Evolutionary conservation across 2,888 invertebrate species (phyloP).

Genomic region (Pachydiplax longipennis): DNA sequence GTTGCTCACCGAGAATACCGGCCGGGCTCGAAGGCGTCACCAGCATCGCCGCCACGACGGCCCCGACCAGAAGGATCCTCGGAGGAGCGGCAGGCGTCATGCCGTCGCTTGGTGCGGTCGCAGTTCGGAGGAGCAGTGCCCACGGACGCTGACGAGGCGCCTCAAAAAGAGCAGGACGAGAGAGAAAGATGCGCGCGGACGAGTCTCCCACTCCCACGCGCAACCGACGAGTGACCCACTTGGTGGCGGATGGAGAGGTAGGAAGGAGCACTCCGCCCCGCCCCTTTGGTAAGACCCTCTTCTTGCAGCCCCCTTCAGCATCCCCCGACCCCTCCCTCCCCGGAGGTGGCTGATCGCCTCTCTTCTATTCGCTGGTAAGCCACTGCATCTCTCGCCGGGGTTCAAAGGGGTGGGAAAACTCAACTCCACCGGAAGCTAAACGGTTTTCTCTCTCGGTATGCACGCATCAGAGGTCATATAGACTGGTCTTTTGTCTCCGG

Average conservation of each 20-base stretch:
- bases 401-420: not conserved
- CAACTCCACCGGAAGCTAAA: not conserved
- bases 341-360: not conserved
- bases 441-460: not conserved
- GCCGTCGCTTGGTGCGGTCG: not conserved
- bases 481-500: not conserved
- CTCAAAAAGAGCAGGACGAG: not conserved
- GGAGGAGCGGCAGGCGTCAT: not conserved
- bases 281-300: not conserved
- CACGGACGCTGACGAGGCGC: not conserved
- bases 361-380: not conserved
- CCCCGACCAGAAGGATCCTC: slow-evolving; percentile 51
- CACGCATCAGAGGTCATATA: not conserved
- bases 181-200: not conserved
- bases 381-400: not conserved
- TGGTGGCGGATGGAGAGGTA: slow-evolving; percentile 3
- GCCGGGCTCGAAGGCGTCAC: slow-evolving; percentile 55
- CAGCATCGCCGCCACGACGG: slow-evolving; percentile 54
- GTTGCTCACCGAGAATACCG: slow-evolving; percentile 58
- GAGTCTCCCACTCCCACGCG: slow-evolving; percentile 6
- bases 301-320: not conserved
- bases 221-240: slow-evolving; percentile 6
- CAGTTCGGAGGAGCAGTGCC: slow-evolving; percentile 12
- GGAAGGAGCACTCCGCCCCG: not conserved
- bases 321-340: not conserved